Evolutionary conservation across 1,140 invertebrate genomes (phyloP).

Genomic region (Drosophila micromelanica): DNA sequence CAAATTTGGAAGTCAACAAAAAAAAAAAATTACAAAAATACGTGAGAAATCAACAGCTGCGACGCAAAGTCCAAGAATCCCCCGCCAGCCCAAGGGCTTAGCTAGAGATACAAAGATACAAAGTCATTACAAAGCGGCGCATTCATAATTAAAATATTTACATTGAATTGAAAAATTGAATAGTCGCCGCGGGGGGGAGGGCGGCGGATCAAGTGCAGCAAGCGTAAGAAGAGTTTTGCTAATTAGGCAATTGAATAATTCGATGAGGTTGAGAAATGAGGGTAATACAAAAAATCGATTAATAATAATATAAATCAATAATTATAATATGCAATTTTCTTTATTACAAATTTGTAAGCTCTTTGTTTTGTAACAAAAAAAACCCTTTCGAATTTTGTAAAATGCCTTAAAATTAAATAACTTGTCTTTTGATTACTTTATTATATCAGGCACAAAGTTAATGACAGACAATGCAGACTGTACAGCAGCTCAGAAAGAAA

Average conservation of each 20-base stretch:
- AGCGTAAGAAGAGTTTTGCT: slow-evolving; percentile 50
- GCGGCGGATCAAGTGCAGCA: slow-evolving; percentile 35
- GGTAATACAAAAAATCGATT: no score
- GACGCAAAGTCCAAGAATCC: not conserved
- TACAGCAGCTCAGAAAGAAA: not conserved
- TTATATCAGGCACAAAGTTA: not conserved
- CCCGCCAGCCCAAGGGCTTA: slow-evolving; percentile 13
- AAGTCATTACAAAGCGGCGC: slow-evolving; percentile 70
- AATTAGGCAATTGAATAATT: slow-evolving; percentile 42
- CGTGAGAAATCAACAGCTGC: slow-evolving; percentile 67
- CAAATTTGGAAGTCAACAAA: slow-evolving; percentile 4
- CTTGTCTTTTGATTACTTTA: not conserved
- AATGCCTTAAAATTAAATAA: slow-evolving; percentile 13
- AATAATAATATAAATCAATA: no score
- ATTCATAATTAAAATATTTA: slow-evolving; percentile 78
- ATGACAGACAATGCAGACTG: slow-evolving; percentile 14
- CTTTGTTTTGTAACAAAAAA: no score
- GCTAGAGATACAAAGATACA: slow-evolving; percentile 71
- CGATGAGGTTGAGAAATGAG: not conserved
- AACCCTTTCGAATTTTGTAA: no score
- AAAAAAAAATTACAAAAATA: slow-evolving; percentile 14
- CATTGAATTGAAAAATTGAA: slow-evolving; percentile 20
- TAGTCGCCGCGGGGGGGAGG: not conserved
- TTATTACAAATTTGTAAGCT: no score
- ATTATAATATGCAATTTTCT: no score